phyloP scores from a whole-genome alignment of 2,113 vertebrate genomes.

The Crypturellus undulatus region DNA sequence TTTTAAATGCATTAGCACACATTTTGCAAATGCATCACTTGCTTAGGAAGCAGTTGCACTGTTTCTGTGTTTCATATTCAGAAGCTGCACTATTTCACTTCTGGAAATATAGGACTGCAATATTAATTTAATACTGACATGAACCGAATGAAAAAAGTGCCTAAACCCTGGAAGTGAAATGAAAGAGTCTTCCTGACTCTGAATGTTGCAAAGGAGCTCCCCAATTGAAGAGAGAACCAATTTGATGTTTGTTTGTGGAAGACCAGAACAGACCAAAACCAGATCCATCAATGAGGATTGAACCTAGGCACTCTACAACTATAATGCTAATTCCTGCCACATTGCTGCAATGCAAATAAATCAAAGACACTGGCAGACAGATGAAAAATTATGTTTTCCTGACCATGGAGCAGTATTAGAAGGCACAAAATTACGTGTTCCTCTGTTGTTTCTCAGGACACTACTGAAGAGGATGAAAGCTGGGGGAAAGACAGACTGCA shows the following conservation, averaged over 20 bases:
- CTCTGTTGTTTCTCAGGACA: fast-evolving
- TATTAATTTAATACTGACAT: neutral
- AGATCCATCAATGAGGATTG: too few relatives aligned
- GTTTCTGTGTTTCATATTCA: neutral
- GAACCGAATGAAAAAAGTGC: neutral
- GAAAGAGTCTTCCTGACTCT: neutral
- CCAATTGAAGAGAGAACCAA: neutral
- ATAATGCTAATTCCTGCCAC: neutral
- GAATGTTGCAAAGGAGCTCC: neutral
- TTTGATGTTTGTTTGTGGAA: neutral
- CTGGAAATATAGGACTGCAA: neutral
- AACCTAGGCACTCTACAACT: neutral
- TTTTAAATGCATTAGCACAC: neutral
- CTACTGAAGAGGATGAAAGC: neutral
- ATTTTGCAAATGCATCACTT: neutral
- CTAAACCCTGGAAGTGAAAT: neutral
- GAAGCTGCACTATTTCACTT: slow-evolving; percentile 40
- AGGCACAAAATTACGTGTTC: neutral
- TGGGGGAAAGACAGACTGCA: neutral
- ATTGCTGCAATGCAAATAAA: neutral
- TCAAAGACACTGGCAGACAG: neutral
- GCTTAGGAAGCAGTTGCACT: slow-evolving; percentile 42
- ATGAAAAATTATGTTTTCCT: neutral
- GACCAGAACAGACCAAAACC: neutral
- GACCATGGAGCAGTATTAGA: neutral